Percentiles rank a stretch among this genome's conserved stretches.
Conservation (phyloP, 35 echinoderm and acorn worm species). For the Acanthaster planci region DNA sequence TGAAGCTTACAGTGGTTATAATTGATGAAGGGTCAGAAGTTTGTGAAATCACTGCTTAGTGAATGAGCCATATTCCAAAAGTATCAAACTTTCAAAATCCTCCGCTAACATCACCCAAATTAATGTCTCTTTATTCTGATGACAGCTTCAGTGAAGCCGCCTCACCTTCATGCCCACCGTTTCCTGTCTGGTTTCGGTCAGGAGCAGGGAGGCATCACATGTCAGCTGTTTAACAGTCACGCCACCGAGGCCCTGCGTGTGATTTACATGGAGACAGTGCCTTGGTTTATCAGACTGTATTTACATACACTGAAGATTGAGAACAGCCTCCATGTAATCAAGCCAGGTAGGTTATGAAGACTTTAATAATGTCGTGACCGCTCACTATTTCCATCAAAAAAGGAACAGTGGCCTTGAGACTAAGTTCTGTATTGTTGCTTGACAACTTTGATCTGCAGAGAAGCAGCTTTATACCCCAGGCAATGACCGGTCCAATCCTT, state of each 20-base stretch:
- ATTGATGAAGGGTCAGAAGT: no score
- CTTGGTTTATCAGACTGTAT: constrained; percentile 88
- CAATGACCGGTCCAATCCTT: constrained; percentile 73
- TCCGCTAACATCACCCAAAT: no score
- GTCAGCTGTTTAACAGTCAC: constrained; percentile 70
- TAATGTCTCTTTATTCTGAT: background rate
- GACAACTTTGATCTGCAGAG: constrained; percentile 40
- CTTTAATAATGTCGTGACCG: no score
- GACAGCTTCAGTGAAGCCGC: constrained; percentile 52
- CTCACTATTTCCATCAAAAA: no score
- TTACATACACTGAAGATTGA: constrained; percentile 80
- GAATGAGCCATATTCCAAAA: no score
- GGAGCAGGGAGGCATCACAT: constrained; percentile 83
- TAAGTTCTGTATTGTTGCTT: background rate
- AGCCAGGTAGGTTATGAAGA: constrained; percentile 92
- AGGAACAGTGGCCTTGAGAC: no score
- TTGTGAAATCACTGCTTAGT: no score
- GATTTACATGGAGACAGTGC: constrained; percentile 83
- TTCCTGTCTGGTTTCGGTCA: constrained; percentile 86
- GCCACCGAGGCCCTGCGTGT: constrained; percentile 41
- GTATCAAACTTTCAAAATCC: no score
- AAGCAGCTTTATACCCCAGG: constrained; percentile 69
- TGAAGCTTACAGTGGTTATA: no score
- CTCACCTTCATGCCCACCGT: constrained; percentile 62
- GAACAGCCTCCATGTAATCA: constrained; percentile 41